Base-by-base conservation (phyloP, 35 echinoderm and acorn worm genomes). In the Chiridota heheva region DNA sequence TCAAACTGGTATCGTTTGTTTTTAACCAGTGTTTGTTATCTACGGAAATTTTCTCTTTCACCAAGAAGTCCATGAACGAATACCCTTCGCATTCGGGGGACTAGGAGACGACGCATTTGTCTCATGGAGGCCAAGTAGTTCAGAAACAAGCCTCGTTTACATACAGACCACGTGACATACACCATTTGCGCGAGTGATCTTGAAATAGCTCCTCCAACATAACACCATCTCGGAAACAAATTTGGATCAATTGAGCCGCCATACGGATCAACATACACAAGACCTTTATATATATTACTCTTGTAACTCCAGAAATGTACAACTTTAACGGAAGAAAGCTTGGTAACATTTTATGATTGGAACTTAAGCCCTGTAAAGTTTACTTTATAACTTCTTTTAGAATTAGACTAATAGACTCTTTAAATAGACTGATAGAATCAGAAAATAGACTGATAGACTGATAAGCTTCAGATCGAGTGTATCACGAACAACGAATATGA, bases 231-330 rank as follows among this genome's bases (percentile, higher is more conserved):
- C 15, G 51, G 62, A 3, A 4, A n/a, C 12, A 78, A 20, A 5
- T 78, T 78, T 57, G 51, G 62, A 38, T 60, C 75, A 28, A 78
- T 18, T 7, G 75, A 58, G 17, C 53, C 73, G 40, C 47, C 47
- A 55, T 77, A 77, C 47, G 73, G 73, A 58, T 77, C 73, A 15
- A 77, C 31, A 38, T 60, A 38, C 12, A 78, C 27, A 4, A 78
- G 33, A n/a, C 31, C 75, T 18, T 78, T 78, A 24, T 29, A 25
- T 78, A 60, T 57, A 28, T 61, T 78, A 36, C 75, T 57, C 34
- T 78, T 78, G 56, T 78, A 78, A 18, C 75, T 78, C 75, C 75
- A 78, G 42, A 60, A 60, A 29, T 78, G 51, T 26, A 78, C 75
- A 1, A 78, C 10, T 16, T 34, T 78, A 7, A 15, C 26, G 34